These are phyloP conservation scores for Charaxes varanes DNA, from an alignment of 1,140 invertebrate species.

Conservation along the genomic window DNA sequence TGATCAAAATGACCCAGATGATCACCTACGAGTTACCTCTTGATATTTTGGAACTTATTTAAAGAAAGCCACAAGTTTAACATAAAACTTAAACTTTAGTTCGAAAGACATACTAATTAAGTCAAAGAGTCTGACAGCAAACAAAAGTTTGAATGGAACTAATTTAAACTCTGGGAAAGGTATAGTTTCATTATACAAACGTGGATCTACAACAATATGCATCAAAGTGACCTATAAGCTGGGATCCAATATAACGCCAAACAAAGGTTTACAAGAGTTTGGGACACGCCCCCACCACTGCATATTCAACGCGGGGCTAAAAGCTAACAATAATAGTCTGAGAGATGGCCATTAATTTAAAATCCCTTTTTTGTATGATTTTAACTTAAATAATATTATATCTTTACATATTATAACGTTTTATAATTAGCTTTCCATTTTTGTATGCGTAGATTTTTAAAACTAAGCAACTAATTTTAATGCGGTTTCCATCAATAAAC, in stretches of 20 bases:
- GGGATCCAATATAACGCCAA: conserved; percentile 59
- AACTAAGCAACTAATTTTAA: conserved; percentile 10
- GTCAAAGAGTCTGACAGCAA: conserved; percentile 4
- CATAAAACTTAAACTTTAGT: too few species aligned
- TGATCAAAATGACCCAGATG: too few species aligned
- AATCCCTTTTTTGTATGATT: too few species aligned
- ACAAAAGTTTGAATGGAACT: conserved; percentile 1
- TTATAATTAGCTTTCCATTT: too few species aligned
- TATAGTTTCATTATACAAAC: conserved; percentile 7
- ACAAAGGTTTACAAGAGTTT: conserved; percentile 72
- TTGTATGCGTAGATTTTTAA: too few species aligned
- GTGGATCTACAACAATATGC: conserved; percentile 19
- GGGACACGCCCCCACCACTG: conserved; percentile 52
- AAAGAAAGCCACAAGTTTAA: too few species aligned
- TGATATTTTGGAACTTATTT: too few species aligned
- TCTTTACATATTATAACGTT: too few species aligned
- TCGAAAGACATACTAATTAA: too few species aligned
- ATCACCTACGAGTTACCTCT: too few species aligned
- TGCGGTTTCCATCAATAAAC: too few species aligned
- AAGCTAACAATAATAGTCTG: conserved; percentile 37
- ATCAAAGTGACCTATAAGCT: conserved; percentile 54
- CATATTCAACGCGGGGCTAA: conserved; percentile 62
- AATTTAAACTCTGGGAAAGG: not conserved
- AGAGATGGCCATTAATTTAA: not conserved
- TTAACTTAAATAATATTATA: too few species aligned